These are phyloP conservation scores for Sebastes schlegelii DNA, from an alignment of 2,113 vertebrate species.

Conservation along the genomic window DNA sequence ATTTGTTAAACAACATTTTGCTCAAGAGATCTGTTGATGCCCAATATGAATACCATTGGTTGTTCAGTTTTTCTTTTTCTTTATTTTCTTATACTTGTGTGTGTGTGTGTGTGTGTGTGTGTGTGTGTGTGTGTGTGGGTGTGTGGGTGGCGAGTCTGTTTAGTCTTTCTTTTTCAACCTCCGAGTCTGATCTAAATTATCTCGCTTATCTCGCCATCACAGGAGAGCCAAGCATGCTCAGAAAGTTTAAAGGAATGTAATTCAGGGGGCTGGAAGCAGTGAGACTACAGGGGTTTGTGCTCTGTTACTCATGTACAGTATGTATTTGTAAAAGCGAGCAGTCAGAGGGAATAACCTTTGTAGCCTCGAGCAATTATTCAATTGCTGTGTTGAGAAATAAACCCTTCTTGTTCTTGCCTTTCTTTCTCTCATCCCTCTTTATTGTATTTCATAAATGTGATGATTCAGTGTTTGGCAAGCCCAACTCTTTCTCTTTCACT, in stretches of 20 bases:
- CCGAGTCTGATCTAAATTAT: neutral
- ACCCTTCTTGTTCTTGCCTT: constrained; percentile 29
- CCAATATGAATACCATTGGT: neutral
- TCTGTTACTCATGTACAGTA: constrained; percentile 25
- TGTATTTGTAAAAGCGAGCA: constrained; percentile 31
- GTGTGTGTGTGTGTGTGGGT: neutral
- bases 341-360: constrained; percentile 46
- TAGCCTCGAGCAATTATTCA: constrained; percentile 57
- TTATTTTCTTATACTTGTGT: neutral
- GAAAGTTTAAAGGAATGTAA: constrained; percentile 3
- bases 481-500: constrained; percentile 55
- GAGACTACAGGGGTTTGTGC: constrained; percentile 36
- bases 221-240: neutral
- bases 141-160: neutral
- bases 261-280: constrained; percentile 30
- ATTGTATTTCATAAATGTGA: constrained; percentile 75
- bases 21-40: neutral
- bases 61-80: neutral
- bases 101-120: neutral
- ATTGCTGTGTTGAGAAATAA: constrained; percentile 58
- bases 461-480: constrained; percentile 79
- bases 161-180: neutral
- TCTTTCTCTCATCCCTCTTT: constrained; percentile 40
- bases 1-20: neutral
- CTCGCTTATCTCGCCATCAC: neutral